A percentile compares a stretch with the other conserved stretches of the same genome.
These are phyloP conservation scores for Dasysyrphus albostriatus DNA, from an alignment of 2,888 invertebrate species.

Conservation along the genomic window DNA sequence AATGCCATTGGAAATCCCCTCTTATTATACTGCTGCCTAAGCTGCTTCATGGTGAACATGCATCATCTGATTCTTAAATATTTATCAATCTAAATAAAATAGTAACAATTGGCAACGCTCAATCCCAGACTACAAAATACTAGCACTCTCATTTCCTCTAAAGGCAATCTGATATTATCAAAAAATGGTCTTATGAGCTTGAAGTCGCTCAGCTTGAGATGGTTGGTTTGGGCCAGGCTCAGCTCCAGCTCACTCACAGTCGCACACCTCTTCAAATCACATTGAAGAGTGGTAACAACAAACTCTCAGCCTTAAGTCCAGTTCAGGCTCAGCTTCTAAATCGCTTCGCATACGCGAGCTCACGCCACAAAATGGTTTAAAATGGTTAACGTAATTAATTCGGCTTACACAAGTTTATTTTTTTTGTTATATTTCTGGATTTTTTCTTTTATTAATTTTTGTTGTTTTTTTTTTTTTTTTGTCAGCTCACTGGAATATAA, in stretches of 20 bases:
- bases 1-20: no score
- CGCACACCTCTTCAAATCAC: slow-evolving; percentile 61
- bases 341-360: slow-evolving; percentile 66
- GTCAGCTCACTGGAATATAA: slow-evolving; percentile 34
- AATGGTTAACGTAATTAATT: slow-evolving; percentile 74
- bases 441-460: slow-evolving; percentile 7
- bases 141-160: slow-evolving; percentile 64
- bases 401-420: slow-evolving; percentile 69
- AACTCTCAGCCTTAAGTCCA: slow-evolving; percentile 37
- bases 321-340: slow-evolving; percentile 49
- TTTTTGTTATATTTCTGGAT: slow-evolving; percentile 21
- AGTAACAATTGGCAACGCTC: not conserved
- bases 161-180: slow-evolving; percentile 54
- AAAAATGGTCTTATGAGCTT: slow-evolving; percentile 19
- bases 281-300: slow-evolving; percentile 47
- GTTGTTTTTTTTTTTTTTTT: not conserved
- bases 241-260: slow-evolving; percentile 8
- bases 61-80: not conserved
- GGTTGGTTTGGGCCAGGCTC: slow-evolving; percentile 27
- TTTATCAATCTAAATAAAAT: not conserved
- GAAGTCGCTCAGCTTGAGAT: slow-evolving; percentile 10
- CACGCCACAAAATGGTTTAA: slow-evolving; percentile 69
- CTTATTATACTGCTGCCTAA: no score
- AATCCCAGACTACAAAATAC: not conserved
- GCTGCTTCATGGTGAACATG: no score